phyloP scores from a whole-genome alignment of 2,797 vertebrate genomes.

The Pipistrellus nathusii region DNA sequence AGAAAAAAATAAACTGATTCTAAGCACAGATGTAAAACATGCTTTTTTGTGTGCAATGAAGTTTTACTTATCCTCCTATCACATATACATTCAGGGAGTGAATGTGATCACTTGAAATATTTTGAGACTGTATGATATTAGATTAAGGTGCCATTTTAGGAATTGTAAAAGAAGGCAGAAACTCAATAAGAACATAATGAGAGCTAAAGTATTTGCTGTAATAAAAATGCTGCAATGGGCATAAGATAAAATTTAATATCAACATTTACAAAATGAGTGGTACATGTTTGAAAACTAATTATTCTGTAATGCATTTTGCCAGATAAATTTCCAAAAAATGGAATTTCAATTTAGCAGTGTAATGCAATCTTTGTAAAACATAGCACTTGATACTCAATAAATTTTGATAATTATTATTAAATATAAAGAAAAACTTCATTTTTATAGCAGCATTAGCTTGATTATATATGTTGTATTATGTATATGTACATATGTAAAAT shows the following conservation, averaged over 20 bases:
- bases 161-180: background rate
- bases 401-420: slow-evolving; percentile 6
- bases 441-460: background rate
- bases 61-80: background rate
- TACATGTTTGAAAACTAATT: slow-evolving; percentile 32
- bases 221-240: background rate
- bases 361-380: slow-evolving; percentile 40
- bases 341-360: background rate
- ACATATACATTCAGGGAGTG: slow-evolving; percentile 36
- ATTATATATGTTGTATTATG: background rate
- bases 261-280: slow-evolving; percentile 45
- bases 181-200: slow-evolving; percentile 12
- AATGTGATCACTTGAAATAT: slow-evolving; percentile 35
- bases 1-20: slow-evolving; percentile 5
- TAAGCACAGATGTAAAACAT: background rate
- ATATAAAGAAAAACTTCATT: slow-evolving; percentile 28
- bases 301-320: slow-evolving; percentile 17
- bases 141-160: slow-evolving; percentile 35
- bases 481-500: background rate
- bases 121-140: slow-evolving; percentile 30
- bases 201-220: background rate
- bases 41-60: slow-evolving; percentile 12
- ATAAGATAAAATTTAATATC: slow-evolving; percentile 46
- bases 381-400: background rate
- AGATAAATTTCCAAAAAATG: slow-evolving; percentile 54